Base-by-base conservation (phyloP, 2,797 vertebrate genomes). In the Acridotheres tristis region DNA sequence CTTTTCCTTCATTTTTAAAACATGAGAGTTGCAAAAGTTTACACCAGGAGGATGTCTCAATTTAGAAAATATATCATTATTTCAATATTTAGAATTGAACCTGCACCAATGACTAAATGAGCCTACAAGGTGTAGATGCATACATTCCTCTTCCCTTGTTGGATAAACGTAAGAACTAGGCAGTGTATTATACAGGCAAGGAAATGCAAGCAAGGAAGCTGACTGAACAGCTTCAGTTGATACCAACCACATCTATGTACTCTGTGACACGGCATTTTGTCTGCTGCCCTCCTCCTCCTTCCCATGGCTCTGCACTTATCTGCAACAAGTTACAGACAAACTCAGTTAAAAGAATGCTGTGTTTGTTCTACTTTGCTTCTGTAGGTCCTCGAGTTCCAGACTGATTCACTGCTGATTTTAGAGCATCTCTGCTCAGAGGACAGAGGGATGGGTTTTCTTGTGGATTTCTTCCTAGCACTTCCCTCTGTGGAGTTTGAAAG, bases 1-100 rank as follows among this genome's bases (percentile, higher is more conserved):
- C 1, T 81, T 90, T 85, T 61, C 22, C n/a, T 55, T 48, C 4
- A 9, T 43, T 85, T 54, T 68, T 38, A 68, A 84, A 87, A 68
- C 8, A 20, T 7, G 6, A 72, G 32, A 25, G 13, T 7, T 22
- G 10, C 36, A 63, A 53, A 51, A 7, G 1, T 58, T 74, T 69
- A 74, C 29, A 30, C 29, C 53, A 9, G 26, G 15, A 0, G 0
- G 5, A 14, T 32, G 4, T 43, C 9, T 59, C 21, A 53, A 45
- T 53, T 74, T 22, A 2, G 62, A 77, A 71, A 36, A 42, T 14
- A 36, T 5, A 4, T 29, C 1, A 23, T 62, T 57, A 30, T 63
- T 58, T 68, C 61, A 47, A 25, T 62, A 68, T 68, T 58, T 47
- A 54, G 7, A 66, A 54, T 68, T 75, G 26, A 47, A 27, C 4